Conservation (phyloP, 2,888 invertebrate genomes). For the Dicycla oo region DNA sequence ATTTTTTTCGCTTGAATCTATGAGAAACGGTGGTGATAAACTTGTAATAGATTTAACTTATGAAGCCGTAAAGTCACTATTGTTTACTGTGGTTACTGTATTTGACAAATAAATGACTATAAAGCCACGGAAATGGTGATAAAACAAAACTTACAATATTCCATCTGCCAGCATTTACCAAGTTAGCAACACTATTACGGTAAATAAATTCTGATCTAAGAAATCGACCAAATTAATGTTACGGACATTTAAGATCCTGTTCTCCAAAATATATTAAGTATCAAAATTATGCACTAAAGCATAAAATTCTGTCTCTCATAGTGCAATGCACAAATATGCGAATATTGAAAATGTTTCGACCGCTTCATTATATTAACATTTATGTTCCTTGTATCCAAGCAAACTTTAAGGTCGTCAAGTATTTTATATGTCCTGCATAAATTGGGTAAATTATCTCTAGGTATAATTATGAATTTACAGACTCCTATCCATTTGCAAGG, state of each 20-base stretch:
- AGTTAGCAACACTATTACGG: slow-evolving; percentile 7
- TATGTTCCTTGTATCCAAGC: slow-evolving; percentile 27
- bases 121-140: neutral
- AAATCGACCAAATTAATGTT: slow-evolving; percentile 46
- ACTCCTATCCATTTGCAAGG: slow-evolving; percentile 30
- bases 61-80: slow-evolving; percentile 2
- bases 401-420: slow-evolving; percentile 53
- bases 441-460: slow-evolving; percentile 37
- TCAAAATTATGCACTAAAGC: slow-evolving; percentile 41
- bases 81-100: neutral
- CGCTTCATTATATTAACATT: slow-evolving; percentile 36
- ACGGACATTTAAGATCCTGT: slow-evolving; percentile 50
- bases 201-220: slow-evolving; percentile 41
- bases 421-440: slow-evolving; percentile 47
- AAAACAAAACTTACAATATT: slow-evolving; percentile 12
- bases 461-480: slow-evolving; percentile 33
- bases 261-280: slow-evolving; percentile 41
- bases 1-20: slow-evolving; percentile 59
- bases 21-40: slow-evolving; percentile 41
- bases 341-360: slow-evolving; percentile 42
- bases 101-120: neutral
- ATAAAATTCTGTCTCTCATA: slow-evolving; percentile 28
- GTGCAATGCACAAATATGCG: slow-evolving; percentile 32
- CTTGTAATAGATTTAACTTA: slow-evolving; percentile 12
- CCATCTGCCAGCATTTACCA: slow-evolving; percentile 1